phyloP scores from a whole-genome alignment of 2,888 invertebrate species.

The Dryomyza anilis region DNA sequence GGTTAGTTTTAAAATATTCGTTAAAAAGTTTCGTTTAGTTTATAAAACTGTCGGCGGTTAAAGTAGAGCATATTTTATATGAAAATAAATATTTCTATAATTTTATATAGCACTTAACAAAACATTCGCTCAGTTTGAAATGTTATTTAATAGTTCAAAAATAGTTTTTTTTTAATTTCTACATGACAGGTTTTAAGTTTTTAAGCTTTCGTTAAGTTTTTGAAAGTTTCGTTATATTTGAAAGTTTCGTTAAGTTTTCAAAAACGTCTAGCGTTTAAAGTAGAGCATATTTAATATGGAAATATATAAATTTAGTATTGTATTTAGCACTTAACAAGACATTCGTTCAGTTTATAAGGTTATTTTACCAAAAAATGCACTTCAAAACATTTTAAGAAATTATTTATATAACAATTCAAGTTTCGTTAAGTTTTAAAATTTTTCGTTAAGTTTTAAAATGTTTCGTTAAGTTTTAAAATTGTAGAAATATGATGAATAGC shows the following conservation, averaged over 20 bases:
- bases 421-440: not conserved
- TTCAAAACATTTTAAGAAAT: not conserved
- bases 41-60: not conserved
- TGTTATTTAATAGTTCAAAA: too few species aligned
- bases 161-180: too few species aligned
- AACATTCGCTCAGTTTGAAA: too few species aligned
- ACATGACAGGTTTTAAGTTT: too few species aligned
- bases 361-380: too few species aligned
- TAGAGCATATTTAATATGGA: not conserved
- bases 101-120: not conserved
- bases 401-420: too few species aligned
- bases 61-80: not conserved
- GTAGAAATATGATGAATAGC: too few species aligned
- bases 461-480: not conserved
- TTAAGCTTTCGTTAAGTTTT: not conserved
- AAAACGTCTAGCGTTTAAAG: not conserved
- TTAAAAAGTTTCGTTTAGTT: conserved; percentile 6
- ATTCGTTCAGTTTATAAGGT: too few species aligned
- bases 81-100: not conserved
- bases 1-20: too few species aligned
- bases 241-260: not conserved
- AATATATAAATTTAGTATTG: not conserved
- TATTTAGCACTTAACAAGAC: too few species aligned
- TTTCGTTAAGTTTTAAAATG: not conserved
- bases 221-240: not conserved